Base-by-base conservation (phyloP, 2,113 vertebrate genomes). In the Guaruba guarouba region DNA sequence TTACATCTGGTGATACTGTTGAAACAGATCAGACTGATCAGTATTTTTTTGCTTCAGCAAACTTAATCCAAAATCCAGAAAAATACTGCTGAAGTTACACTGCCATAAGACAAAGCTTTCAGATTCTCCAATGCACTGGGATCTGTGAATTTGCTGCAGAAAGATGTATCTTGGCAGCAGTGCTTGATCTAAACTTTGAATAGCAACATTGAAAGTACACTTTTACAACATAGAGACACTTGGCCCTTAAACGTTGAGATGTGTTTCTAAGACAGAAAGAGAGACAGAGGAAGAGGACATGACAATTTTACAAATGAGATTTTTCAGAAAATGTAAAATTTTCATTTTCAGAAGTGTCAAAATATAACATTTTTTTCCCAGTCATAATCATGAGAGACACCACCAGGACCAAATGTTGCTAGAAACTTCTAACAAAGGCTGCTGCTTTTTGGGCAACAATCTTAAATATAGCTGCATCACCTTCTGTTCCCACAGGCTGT, bases 31-130 rank as follows among this genome's bases (percentile, higher is more conserved):
- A 89, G 81, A 91, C 75, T 49, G 76, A 49, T 61, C 1, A 8
- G 39, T 57, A 27, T 66, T 67, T 93, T 68, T 96, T 95, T 95
- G 68, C 95, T 95, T 88, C 93, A 84, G 76, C 59, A 95, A 95
- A 95, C 63, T 85, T 96, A 92, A 95, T 93, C 54, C 69, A 77
- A 33, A 35, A 51, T 48, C 71, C 75, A 85, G 69, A 24, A 92
- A 93, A 88, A 93, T 78, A 44, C 25, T 57, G 33, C 54, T 89
- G 52, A 86, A 82, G 75, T 71, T 79, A 79, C 13, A 24, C 29
- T 74, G 82, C 25, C 28, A 35, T 44, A 48, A 92, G 61, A 82
- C 55, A 95, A 89, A 88, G 62, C n/a, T 86, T 95, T 83, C 49
- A 48, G 54, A 70, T 48, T 84, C 70, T 63, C 33, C 62, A 33